Conservation (phyloP, 2,797 vertebrate species). For the Bradypodion ventrale region DNA sequence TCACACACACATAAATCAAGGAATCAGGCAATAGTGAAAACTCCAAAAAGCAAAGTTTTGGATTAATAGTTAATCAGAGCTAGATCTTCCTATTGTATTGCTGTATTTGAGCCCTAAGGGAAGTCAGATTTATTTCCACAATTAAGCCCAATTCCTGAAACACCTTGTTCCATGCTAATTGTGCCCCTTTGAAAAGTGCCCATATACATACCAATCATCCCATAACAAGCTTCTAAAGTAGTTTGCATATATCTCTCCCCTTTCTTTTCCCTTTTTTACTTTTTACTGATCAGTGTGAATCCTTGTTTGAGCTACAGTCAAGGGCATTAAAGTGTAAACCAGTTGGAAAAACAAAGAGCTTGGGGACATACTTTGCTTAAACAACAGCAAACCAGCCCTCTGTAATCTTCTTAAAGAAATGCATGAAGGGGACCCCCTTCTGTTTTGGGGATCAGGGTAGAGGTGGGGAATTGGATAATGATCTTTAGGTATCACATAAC, state of each 20-base stretch:
- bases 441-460: neutral
- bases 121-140: conserved; percentile 49
- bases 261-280: conserved; percentile 56
- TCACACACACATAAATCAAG: too few relatives aligned
- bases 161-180: conserved; percentile 71
- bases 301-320: conserved; percentile 93
- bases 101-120: conserved; percentile 47
- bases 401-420: conserved; percentile 99
- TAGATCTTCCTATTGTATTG: neutral
- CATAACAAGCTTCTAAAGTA: too few relatives aligned
- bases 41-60: too few relatives aligned
- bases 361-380: conserved; percentile 99
- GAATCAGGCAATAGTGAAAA: too few relatives aligned
- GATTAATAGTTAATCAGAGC: too few relatives aligned
- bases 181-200: conserved; percentile 74
- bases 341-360: conserved; percentile 99
- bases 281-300: conserved; percentile 88
- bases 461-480: conserved; percentile 70
- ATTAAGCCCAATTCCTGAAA: neutral
- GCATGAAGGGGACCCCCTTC: conserved; percentile 83
- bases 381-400: conserved; percentile 95
- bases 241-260: conserved; percentile 30
- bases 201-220: neutral
- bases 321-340: conserved; percentile 99
- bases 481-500: conserved; percentile 84